Conservation (phyloP, 2,888 invertebrate species). For the Acanthosepion esculentum region DNA sequence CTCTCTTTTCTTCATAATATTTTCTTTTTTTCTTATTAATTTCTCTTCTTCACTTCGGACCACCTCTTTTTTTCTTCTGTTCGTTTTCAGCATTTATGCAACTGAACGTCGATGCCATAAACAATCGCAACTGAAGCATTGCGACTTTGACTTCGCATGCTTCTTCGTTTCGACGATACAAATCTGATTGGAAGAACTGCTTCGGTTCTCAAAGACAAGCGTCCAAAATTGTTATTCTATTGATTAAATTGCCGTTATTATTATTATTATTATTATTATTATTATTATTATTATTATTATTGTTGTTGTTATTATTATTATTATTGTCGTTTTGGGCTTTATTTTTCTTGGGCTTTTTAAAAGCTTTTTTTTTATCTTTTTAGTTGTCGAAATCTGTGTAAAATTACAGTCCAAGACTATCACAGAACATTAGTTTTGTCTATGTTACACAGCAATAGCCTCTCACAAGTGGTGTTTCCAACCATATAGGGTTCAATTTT, state of each 20-base stretch:
- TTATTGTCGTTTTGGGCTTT: not conserved
- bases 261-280: not conserved
- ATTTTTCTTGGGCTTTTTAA: not conserved
- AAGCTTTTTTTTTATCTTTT: not conserved
- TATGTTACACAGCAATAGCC: not conserved
- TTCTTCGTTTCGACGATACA: not conserved
- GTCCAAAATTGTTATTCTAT: not conserved
- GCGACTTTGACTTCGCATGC: not conserved
- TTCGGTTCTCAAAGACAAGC: not conserved
- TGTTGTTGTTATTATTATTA: not conserved
- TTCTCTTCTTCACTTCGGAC: too few species aligned
- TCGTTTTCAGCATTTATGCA: not conserved
- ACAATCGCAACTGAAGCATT: not conserved
- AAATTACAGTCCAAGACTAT: not conserved
- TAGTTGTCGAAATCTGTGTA: not conserved
- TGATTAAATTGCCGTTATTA: not conserved
- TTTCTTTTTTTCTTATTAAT: too few species aligned
- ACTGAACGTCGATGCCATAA: not conserved
- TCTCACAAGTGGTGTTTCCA: not conserved
- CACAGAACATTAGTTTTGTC: constrained; percentile 8
- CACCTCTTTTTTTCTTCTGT: not conserved
- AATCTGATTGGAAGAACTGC: not conserved
- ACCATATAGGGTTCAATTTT: not conserved
- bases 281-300: not conserved
- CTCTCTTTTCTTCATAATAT: too few species aligned